Conservation (phyloP, 2,888 invertebrate species). For the Himalopsyche japonica region DNA sequence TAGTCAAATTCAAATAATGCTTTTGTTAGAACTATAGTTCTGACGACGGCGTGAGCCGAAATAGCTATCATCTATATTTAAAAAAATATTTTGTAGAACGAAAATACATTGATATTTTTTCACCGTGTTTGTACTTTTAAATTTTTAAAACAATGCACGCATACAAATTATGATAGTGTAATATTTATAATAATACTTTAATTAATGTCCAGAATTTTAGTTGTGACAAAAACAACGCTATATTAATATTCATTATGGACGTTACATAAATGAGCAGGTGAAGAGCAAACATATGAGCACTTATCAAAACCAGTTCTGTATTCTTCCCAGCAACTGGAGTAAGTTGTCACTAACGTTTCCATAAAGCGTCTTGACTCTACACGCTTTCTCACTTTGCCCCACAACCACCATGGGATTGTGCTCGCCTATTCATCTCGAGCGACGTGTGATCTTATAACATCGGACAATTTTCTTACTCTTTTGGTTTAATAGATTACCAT, state of each 20-base stretch:
- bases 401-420: neutral
- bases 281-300: neutral
- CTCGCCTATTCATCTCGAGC: neutral
- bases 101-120: too few relatives aligned
- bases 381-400: neutral
- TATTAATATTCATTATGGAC: neutral
- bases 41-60: too few relatives aligned
- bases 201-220: neutral
- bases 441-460: neutral
- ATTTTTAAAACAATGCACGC: too few relatives aligned
- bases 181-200: too few relatives aligned
- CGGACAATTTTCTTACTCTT: neutral
- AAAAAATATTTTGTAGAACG: too few relatives aligned
- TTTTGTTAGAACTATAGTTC: too few relatives aligned
- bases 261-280: neutral
- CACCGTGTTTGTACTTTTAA: too few relatives aligned
- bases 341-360: neutral
- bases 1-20: too few relatives aligned
- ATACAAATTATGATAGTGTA: too few relatives aligned
- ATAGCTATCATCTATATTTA: too few relatives aligned
- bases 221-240: neutral
- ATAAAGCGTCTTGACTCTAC: neutral
- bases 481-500: neutral
- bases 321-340: neutral
- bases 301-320: neutral